Conservation (phyloP, 2,113 vertebrate genomes). For the Myocastor coypus region DNA sequence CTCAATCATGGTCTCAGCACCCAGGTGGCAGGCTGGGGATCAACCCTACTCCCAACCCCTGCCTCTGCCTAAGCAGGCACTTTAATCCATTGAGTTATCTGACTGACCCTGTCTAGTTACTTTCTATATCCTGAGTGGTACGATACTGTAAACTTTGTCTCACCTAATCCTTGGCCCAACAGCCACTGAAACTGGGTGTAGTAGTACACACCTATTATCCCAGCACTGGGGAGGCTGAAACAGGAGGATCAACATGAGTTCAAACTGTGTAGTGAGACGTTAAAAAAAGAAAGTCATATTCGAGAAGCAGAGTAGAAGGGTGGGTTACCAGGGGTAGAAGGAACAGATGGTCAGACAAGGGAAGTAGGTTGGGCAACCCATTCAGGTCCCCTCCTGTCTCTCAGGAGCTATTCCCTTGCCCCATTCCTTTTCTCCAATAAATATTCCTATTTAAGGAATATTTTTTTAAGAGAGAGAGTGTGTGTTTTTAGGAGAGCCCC, state of each 20-base stretch:
- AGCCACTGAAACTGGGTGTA: background rate
- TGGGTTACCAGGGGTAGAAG: background rate
- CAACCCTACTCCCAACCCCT: too few species aligned
- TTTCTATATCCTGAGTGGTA: background rate
- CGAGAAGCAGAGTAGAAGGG: background rate
- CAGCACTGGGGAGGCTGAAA: background rate
- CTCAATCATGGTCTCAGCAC: too few species aligned
- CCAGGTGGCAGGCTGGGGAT: too few species aligned
- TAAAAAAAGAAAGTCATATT: background rate
- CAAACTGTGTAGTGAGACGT: background rate
- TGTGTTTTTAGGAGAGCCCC: too few species aligned
- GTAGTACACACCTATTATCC: background rate
- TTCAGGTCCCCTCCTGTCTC: too few species aligned
- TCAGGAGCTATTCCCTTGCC: too few species aligned
- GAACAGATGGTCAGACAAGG: background rate
- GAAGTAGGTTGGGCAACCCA: background rate
- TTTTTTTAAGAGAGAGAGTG: too few species aligned
- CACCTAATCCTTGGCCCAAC: background rate
- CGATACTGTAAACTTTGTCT: slow-evolving; percentile 12
- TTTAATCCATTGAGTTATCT: background rate
- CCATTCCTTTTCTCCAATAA: too few species aligned
- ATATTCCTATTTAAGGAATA: too few species aligned
- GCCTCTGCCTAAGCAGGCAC: too few species aligned
- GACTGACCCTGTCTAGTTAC: background rate
- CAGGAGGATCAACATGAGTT: background rate